Base-by-base conservation (phyloP, 2,797 vertebrate genomes). In the Tapera naevia region DNA sequence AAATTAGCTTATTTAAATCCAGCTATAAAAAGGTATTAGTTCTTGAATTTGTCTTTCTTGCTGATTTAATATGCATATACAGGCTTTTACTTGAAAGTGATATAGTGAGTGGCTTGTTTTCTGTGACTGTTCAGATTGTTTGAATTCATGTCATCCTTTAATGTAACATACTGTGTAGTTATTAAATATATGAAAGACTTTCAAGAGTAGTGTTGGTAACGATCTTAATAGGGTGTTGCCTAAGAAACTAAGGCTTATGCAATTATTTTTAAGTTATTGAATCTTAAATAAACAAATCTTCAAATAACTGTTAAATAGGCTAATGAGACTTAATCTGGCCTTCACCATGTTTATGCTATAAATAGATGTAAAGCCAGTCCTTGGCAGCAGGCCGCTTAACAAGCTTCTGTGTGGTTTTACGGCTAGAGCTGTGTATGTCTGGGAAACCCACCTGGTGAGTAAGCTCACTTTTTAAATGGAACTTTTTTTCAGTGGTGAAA, bases 241-340 rank as follows among this genome's bases (percentile, higher is more conserved):
- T 84, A 64, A 89, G 61, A 82, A 94, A 78, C 80, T 24, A 39
- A 80, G 66, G 60, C 19, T 74, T 66, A 54, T 13, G 39, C 43
- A 69, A 76, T 87, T 95, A 76, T 92, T 96, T 92, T 94, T 72
- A 88, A 91, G 58, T 72, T 88, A 81, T 18, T 95, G 76, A 57
- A 79, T 87, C 69, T 96, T 93, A 95, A 96, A 87, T 93, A 93
- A 96, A 87, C 93, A 93, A 80, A 91, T 86, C 86, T 95, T 84
- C 46, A 83, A 94, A 75, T 86, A 92, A 81, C 70, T 78, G 72
- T 84, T 96, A 97, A 96, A 91, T 88, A 93, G 79, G 94, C 80
- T 97, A 95, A 93, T 91, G 80, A 91, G 95, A 89, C 67, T 97
- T 96, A n/a, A 96, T 89, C 89, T 94, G 88, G 92, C 79, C 91